Percentiles rank a stretch among this genome's conserved stretches.
Conservation (phyloP, 2,113 vertebrate species). For the Nesoenas mayeri region DNA sequence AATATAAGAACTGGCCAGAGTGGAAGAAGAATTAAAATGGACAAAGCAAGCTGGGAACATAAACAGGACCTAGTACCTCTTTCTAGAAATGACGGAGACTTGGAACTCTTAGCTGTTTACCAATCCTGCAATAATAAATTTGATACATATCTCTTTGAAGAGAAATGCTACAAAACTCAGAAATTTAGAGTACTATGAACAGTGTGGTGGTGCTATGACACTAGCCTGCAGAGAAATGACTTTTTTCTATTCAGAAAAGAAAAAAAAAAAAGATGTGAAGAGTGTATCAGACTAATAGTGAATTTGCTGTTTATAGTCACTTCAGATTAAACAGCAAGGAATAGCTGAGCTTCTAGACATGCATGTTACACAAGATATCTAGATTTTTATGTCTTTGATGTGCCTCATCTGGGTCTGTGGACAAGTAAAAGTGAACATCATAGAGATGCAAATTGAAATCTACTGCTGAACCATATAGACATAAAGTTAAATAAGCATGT, state of each 20-base stretch:
- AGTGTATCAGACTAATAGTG: background rate
- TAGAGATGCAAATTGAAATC: background rate
- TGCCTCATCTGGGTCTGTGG: background rate
- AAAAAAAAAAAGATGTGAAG: background rate
- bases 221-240: background rate
- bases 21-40: background rate
- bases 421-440: background rate
- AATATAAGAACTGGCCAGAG: background rate
- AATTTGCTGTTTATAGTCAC: background rate
- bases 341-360: background rate
- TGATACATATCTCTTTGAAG: background rate
- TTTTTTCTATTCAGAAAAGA: background rate
- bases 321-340: background rate
- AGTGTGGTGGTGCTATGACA: background rate
- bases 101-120: background rate
- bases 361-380: background rate
- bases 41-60: background rate
- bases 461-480: background rate
- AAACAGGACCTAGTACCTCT: background rate
- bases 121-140: background rate
- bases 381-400: background rate
- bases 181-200: background rate
- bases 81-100: background rate
- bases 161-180: background rate
- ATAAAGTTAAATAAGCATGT: background rate